A percentile compares a stretch with the other conserved stretches of the same genome.
phyloP scores from a whole-genome alignment of 2,797 vertebrate genomes.

The Lophius americanus region DNA sequence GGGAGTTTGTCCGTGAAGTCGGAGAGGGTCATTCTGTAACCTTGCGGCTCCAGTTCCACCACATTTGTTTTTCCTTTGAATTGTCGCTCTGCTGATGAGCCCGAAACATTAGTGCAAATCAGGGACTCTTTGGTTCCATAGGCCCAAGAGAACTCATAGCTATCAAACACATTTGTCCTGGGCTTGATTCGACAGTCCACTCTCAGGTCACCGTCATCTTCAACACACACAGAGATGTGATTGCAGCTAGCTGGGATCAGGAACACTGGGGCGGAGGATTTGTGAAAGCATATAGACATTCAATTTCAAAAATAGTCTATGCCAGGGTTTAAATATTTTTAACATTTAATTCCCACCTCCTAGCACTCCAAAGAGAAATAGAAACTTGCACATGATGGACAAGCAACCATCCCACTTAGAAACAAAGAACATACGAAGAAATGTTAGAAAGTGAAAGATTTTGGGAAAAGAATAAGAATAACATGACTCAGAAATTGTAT shows the following conservation, averaged over 20 bases:
- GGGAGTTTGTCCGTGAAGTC: conserved; percentile 62
- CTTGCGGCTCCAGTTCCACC: conserved; percentile 57
- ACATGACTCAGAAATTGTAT: not conserved
- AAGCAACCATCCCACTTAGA: conserved; percentile 52
- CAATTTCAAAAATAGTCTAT: too few relatives aligned
- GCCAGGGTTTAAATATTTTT: not conserved
- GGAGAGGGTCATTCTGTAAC: conserved; percentile 74
- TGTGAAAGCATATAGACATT: too few relatives aligned
- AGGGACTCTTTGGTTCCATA: conserved; percentile 65
- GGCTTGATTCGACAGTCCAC: conserved; percentile 74
- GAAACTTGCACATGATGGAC: conserved; percentile 68
- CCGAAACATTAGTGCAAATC: conserved; percentile 82
- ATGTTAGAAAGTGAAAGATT: not conserved
- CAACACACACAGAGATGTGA: conserved; percentile 70
- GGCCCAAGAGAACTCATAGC: conserved; percentile 82
- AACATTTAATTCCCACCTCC: conserved; percentile 63
- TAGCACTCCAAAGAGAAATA: conserved; percentile 65
- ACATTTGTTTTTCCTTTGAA: conserved; percentile 74
- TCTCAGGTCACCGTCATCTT: conserved; percentile 78
- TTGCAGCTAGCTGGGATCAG: conserved; percentile 61
- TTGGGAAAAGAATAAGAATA: not conserved
- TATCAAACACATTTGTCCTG: conserved; percentile 62
- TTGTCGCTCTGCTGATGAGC: conserved; percentile 53
- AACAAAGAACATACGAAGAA: conserved; percentile 2
- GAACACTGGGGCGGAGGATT: conserved; percentile 51